These are phyloP conservation scores for Eristalis arbustorum DNA, from an alignment of 2,888 invertebrate genomes.

Conservation along the genomic window DNA sequence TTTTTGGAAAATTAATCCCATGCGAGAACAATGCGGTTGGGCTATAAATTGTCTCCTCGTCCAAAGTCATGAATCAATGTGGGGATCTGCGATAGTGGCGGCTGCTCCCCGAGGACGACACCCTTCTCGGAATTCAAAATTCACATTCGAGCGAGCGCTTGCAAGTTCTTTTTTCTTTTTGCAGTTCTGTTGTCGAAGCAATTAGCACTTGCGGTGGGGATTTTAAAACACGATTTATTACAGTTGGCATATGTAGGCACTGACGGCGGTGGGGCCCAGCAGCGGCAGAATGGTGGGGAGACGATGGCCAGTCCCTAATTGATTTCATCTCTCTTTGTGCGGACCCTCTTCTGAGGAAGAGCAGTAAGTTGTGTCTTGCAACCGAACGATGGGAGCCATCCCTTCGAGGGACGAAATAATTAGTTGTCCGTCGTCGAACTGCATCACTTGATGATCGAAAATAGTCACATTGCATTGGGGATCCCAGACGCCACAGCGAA, in stretches of 20 bases:
- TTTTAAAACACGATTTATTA: not conserved
- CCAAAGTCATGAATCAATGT: constrained; percentile 23
- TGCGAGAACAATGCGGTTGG: constrained; percentile 11
- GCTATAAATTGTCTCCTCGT: constrained; percentile 22
- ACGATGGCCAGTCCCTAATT: not conserved
- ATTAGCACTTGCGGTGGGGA: not conserved
- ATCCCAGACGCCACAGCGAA: not conserved
- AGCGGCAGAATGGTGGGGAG: not conserved
- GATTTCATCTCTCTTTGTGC: not conserved
- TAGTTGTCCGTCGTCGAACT: not conserved
- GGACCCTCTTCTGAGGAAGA: not conserved
- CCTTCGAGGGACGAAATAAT: not conserved
- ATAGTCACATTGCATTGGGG: not conserved
- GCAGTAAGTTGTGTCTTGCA: not conserved
- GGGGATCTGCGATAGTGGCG: not conserved
- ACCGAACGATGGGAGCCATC: not conserved
- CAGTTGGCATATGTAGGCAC: not conserved
- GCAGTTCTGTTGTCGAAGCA: not conserved
- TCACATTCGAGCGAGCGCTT: not conserved
- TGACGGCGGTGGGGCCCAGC: not conserved
- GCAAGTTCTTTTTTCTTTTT: not conserved
- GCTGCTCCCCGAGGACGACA: not conserved
- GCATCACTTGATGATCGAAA: not conserved
- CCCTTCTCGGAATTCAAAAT: not conserved
- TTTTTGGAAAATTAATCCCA: constrained; percentile 37